Base-by-base conservation (phyloP, 2,888 invertebrate genomes). In the Drosophila engyochracea region DNA sequence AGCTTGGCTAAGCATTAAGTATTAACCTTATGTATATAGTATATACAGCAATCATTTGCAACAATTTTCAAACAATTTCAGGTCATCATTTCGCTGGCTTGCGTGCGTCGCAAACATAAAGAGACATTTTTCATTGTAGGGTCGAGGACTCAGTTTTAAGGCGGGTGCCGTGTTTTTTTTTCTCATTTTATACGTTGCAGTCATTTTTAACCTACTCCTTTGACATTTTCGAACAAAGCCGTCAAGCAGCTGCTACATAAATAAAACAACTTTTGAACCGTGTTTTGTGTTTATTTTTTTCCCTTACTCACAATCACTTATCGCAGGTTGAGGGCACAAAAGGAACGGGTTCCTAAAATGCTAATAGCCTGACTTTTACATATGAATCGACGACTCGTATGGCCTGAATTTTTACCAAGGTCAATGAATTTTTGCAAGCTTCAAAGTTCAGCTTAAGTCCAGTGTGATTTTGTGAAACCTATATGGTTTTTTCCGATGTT, bases 61-160 rank as follows among this genome's bases (percentile, higher is more conserved):
- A 16, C 25, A 47, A 22, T 52, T 62, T 54, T 10, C 4, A 9
- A 52, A 37, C 33, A 10, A 7, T 62, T 60, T 53, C 19, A 39
- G 33, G 44, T n/a, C 60, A 64, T 39, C 54, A 39, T 28, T 60
- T 74, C 22, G 19, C 22, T 37, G 16, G 59, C 22, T 79, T 67
- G 86, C 86, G 84, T 89, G 89, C 31, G 62, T 22, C n/a, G 19
- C 16, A 5, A 54, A 72, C 70, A 74, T 79, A 71, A 73, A 75
- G 75, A 77, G 74, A 80, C 71, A 57, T 68, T 77, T 61, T 72
- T 37, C 47, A 58, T 41, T 35, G 62, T 57, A 65, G 55, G 52
- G 28, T 62, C 58, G 16, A 30, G 41, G 47, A 35, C 35, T 51
- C 30, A 31, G 41, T 10, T n/a, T n/a, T 19, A 35, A 57, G 47